Evolutionary conservation across 2,113 vertebrate genomes (phyloP).

Genomic region (Eupsittula cactorum): DNA sequence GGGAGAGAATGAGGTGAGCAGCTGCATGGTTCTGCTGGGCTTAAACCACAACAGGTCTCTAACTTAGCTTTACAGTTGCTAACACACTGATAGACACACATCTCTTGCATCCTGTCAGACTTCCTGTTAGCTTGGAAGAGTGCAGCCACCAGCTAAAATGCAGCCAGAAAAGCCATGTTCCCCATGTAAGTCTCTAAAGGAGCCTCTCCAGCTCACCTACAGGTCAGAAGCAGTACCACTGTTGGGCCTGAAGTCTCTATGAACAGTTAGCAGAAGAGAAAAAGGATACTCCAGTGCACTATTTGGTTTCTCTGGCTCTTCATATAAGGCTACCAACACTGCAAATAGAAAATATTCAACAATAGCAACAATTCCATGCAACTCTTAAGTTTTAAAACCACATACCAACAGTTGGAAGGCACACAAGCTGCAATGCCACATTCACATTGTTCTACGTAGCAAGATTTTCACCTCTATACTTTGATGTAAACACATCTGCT

Average conservation of each 20-base stretch:
- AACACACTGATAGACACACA: not conserved
- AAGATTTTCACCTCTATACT: not conserved
- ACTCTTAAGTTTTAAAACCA: not conserved
- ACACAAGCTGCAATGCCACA: not conserved
- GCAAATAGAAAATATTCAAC: constrained; percentile 68
- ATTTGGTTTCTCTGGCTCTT: constrained; percentile 91
- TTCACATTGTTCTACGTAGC: not conserved
- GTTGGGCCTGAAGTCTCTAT: not conserved
- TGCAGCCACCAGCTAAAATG: not conserved
- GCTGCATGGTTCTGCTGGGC: not conserved
- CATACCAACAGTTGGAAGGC: not conserved
- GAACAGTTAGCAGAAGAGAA: not conserved
- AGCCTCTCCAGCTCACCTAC: not conserved
- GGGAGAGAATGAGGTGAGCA: not conserved
- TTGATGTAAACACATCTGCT: not conserved
- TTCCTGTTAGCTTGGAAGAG: not conserved
- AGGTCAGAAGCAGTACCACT: not conserved
- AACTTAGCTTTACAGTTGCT: not conserved
- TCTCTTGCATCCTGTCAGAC: not conserved
- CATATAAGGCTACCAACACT: constrained; percentile 94
- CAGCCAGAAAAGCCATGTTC: not conserved
- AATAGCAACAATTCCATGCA: constrained; percentile 35
- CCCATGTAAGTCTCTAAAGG: not conserved
- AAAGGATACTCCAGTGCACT: constrained; percentile 98
- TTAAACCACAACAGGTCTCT: not conserved